A percentile compares a stretch with the other conserved stretches of the same genome.
phyloP scores from a whole-genome alignment of 2,888 invertebrate species.

The Anagyrus pseudococci region DNA sequence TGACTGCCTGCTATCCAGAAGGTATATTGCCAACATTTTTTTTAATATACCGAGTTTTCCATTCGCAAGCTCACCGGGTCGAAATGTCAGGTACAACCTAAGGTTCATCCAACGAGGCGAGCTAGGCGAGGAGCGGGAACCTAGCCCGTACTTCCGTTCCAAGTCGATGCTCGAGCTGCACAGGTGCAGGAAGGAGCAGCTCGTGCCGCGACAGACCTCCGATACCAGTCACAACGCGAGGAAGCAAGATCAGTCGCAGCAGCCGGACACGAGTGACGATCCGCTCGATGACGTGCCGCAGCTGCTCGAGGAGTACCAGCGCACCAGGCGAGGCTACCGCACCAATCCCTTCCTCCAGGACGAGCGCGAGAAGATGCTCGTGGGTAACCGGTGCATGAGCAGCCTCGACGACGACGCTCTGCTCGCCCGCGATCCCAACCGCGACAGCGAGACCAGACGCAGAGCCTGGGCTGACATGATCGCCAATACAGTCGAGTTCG shows the following conservation, averaged over 20 bases:
- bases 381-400: slow-evolving; percentile 24
- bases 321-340: slow-evolving; percentile 55
- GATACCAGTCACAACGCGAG: slow-evolving; percentile 12
- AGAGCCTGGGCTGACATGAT: slow-evolving; percentile 86
- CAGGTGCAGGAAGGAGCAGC: slow-evolving; percentile 17
- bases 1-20: slow-evolving; percentile 46
- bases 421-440: slow-evolving; percentile 67
- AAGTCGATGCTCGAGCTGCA: slow-evolving; percentile 53
- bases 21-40: slow-evolving; percentile 17
- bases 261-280: neutral
- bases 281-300: slow-evolving; percentile 47
- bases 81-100: slow-evolving; percentile 37
- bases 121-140: neutral
- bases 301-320: slow-evolving; percentile 55
- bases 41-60: neutral
- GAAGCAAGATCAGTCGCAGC: slow-evolving; percentile 23
- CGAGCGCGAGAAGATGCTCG: slow-evolving; percentile 40
- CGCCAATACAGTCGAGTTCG: slow-evolving; percentile 83
- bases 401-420: slow-evolving; percentile 26
- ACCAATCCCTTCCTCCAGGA: slow-evolving; percentile 55
- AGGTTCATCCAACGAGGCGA: slow-evolving; percentile 43
- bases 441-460: slow-evolving; percentile 87
- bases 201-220: slow-evolving; percentile 5
- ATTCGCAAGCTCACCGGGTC: neutral
- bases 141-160: slow-evolving; percentile 44